phyloP scores from a whole-genome alignment of 2,797 vertebrate species.

The Sparus aurata region DNA sequence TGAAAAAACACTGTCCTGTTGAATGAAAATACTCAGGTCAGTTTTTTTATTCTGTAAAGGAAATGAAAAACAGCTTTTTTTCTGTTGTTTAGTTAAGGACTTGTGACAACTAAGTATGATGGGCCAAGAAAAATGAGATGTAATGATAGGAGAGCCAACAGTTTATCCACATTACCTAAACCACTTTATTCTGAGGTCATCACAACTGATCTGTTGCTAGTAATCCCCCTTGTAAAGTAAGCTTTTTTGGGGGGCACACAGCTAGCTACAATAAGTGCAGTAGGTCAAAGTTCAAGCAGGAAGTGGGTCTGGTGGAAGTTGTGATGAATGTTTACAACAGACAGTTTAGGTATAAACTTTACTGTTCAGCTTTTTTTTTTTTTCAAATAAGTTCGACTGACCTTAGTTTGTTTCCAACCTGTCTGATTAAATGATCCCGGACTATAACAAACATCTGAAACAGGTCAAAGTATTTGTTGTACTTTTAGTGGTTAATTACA shows the following conservation, averaged over 20 bases:
- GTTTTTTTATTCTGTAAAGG: neutral
- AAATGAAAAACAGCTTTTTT: neutral
- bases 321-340: neutral
- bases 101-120: neutral
- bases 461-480: neutral
- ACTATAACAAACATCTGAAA: neutral
- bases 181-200: neutral
- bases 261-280: neutral
- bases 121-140: neutral
- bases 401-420: neutral
- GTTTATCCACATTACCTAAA: neutral
- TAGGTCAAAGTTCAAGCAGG: neutral
- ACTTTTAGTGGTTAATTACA: neutral
- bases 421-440: neutral
- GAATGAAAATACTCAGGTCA: neutral
- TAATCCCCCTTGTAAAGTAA: neutral
- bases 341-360: too few relatives aligned
- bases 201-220: neutral
- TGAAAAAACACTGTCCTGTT: neutral
- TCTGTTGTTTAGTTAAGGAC: neutral
- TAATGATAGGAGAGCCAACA: neutral
- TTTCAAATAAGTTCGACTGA: neutral
- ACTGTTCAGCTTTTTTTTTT: neutral
- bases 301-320: neutral
- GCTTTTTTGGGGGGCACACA: neutral